These are phyloP conservation scores for Lutjanus erythropterus DNA, from an alignment of 2,113 vertebrate genomes.

Conservation along the genomic window DNA sequence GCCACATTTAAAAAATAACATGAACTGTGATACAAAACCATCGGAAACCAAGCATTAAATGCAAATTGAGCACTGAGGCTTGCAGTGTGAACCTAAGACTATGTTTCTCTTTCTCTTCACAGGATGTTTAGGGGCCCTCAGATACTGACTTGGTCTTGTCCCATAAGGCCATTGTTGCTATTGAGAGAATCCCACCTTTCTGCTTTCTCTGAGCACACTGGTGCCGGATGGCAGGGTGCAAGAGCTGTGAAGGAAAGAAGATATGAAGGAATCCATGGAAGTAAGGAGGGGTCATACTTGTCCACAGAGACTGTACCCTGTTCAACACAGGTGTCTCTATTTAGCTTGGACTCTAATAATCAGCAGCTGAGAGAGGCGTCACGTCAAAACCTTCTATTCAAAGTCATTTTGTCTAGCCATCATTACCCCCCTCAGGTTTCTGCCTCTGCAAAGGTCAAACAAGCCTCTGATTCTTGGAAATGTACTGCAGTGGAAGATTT, in stretches of 20 bases:
- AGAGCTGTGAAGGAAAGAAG: conserved; percentile 1
- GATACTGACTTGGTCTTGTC: conserved; percentile 57
- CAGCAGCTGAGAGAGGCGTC: neutral
- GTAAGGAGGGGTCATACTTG: neutral
- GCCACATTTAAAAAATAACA: too few relatives aligned
- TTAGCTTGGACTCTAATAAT: conserved; percentile 5
- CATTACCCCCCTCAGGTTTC: neutral
- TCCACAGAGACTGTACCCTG: conserved; percentile 14
- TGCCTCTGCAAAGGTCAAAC: conserved; percentile 12
- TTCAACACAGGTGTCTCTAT: conserved; percentile 10
- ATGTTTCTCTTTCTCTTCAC: conserved; percentile 8
- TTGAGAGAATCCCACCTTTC: conserved; percentile 43
- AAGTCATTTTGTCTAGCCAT: conserved; percentile 22
- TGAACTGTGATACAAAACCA: too few relatives aligned
- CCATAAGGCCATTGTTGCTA: conserved; percentile 49
- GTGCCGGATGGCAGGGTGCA: conserved; percentile 10
- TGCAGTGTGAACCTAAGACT: too few relatives aligned
- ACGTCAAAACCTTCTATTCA: conserved; percentile 24
- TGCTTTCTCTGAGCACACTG: conserved; percentile 31
- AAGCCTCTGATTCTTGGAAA: conserved; percentile 15
- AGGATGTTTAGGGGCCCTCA: conserved; percentile 80
- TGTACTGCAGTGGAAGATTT: conserved; percentile 17
- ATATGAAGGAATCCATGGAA: neutral
- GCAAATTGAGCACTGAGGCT: too few relatives aligned
- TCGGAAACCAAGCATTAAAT: too few relatives aligned